Base-by-base conservation (phyloP, 30 jellyfish, hydroid and myxozoan species). In the Aurelia aurita complex sp. Pacific region DNA sequence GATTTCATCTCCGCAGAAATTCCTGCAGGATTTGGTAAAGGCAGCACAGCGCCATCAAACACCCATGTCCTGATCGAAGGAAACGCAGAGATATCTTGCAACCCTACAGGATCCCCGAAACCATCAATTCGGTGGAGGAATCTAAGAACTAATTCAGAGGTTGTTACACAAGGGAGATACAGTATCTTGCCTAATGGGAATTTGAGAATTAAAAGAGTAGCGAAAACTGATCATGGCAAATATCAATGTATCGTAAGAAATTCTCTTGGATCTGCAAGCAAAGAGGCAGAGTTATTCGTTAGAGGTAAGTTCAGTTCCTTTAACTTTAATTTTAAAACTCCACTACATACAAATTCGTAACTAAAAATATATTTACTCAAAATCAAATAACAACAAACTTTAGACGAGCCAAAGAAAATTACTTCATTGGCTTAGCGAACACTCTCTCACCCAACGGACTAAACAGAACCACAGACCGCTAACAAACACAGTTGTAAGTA, bases 91-190 rank as follows among this genome's bases (percentile, higher is more conserved):
- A 73, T 94, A 53, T 36, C 90, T 2, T 94, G 98, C 82, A 69
- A 77, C 29, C 98, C 98, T n/a, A 83, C 87, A 16, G 98, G 98
- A 18, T 86, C 98, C 6, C 98, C 98, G 29, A 84, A 79, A 51
- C 98, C 97, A 10, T 23, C 76, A 4, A 70, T 94, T 1, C 69
- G 93, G 35, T 94, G 98, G 98, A 79, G 96, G 38, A 79, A 91
- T 19, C 46, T 76, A 67, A 64, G 74, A 15, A 61, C 46, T 19
- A 76, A 87, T 67, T 23, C 33, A 36, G 92, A 80, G 55, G 78
- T 88, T 11, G 73, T 65, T 16, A 79, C 74, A 15, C 92, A 85
- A 29, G 94, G 88, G 29, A 70, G 96, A 64, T 82, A 53, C 67
- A 72, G 79, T 33, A 77, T 79, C 38, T 50, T 83, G 59, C 83